Percentiles rank a stretch among this genome's conserved stretches.
Evolutionary conservation across 1,140 invertebrate genomes (phyloP).

Genomic region (Bombus balteatus): DNA sequence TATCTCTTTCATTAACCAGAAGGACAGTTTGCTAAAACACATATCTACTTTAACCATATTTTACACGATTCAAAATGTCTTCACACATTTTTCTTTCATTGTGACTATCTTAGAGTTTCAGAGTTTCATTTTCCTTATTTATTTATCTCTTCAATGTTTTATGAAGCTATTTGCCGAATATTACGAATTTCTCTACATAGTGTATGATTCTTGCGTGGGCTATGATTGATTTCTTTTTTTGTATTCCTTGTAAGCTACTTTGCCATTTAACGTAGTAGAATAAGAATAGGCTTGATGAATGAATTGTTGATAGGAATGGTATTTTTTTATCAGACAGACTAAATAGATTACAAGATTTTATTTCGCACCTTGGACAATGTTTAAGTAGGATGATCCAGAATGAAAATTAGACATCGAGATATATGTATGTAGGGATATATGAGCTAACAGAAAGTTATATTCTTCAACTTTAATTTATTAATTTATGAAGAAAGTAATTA

Average conservation of each 20-base stretch:
- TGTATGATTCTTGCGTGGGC: background rate
- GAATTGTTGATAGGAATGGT: background rate
- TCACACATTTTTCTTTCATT: background rate
- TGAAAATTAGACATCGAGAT: too few relatives aligned
- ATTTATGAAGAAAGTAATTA: background rate
- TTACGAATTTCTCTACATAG: too few relatives aligned
- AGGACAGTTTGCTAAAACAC: too few relatives aligned
- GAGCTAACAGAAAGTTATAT: background rate
- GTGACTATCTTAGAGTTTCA: too few relatives aligned
- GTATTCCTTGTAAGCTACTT: background rate
- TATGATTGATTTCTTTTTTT: background rate
- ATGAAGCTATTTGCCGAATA: background rate
- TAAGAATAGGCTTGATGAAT: background rate
- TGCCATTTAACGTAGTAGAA: background rate
- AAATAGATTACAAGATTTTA: background rate
- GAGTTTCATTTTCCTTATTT: background rate
- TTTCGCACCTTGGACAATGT: background rate
- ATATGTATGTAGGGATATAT: too few relatives aligned
- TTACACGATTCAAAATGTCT: background rate
- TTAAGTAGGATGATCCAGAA: background rate
- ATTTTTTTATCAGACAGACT: background rate
- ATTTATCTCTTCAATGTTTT: background rate
- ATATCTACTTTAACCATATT: background rate
- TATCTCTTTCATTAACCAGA: too few relatives aligned
- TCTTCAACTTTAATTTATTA: background rate